Evolutionary conservation across 2,113 vertebrate genomes (phyloP).

Genomic region (Pan troglodytes): NHGRI_mPanTro3-v2.1_pri NC_072407.2:17077001-17077500

Average conservation of each 20-base stretch:
- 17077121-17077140: not conserved
- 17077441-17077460: fast-evolving
- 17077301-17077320: not conserved
- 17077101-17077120: not conserved
- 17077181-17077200: not conserved
- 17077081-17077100: not conserved
- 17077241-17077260: fast-evolving
- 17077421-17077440: fast-evolving
- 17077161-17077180: not conserved
- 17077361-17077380: not conserved
- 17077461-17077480: not conserved
- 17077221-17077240: not conserved
- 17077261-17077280: not conserved
- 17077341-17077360: not conserved
- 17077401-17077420: not conserved
- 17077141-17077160: not conserved
- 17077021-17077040: not conserved
- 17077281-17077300: not conserved
- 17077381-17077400: not conserved
- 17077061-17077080: not conserved
- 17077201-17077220: fast-evolving
- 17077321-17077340: not conserved
- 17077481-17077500: not conserved
- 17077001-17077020: no score
- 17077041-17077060: not conserved